Evolutionary conservation across 2,888 invertebrate genomes (phyloP).

Genomic region (Drosophila mulleri): DNA sequence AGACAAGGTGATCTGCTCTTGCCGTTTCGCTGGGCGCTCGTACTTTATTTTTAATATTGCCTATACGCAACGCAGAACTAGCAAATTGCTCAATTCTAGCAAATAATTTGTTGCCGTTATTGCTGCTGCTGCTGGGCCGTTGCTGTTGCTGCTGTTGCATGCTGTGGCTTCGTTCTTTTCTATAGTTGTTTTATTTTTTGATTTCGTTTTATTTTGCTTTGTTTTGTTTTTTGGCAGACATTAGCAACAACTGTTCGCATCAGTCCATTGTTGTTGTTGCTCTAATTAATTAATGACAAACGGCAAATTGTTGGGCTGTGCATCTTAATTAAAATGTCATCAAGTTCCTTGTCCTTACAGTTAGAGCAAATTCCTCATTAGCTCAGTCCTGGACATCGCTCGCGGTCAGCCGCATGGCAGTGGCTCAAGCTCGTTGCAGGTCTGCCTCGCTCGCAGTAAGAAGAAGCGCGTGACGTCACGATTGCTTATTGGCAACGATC

Average conservation of each 20-base stretch:
- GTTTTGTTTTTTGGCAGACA: constrained; percentile 67
- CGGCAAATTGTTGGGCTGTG: constrained; percentile 31
- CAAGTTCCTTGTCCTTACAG: constrained; percentile 30
- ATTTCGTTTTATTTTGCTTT: constrained; percentile 12
- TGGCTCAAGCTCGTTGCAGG: constrained; percentile 16
- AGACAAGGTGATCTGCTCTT: constrained; percentile 33
- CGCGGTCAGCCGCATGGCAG: constrained; percentile 22
- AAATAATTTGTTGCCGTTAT: constrained; percentile 52
- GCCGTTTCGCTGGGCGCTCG: constrained; percentile 62
- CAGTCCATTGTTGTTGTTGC: constrained; percentile 74
- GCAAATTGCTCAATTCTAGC: constrained; percentile 70
- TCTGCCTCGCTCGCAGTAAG: constrained; percentile 1
- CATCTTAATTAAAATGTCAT: constrained; percentile 65
- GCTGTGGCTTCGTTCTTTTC: constrained; percentile 56
- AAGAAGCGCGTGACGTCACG: constrained; percentile 33
- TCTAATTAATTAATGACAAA: constrained; percentile 59
- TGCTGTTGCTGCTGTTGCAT: constrained; percentile 60
- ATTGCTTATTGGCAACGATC: constrained; percentile 13
- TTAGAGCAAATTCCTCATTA: background rate
- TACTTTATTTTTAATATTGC: constrained; percentile 75
- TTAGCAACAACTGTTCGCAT: constrained; percentile 78
- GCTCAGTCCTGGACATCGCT: background rate
- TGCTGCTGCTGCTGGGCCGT: constrained; percentile 29
- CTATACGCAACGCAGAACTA: constrained; percentile 58
- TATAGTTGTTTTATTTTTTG: constrained; percentile 20